Evolutionary conservation across 2,113 vertebrate genomes (phyloP).

Genomic region (Peromyscus maniculatus): DNA sequence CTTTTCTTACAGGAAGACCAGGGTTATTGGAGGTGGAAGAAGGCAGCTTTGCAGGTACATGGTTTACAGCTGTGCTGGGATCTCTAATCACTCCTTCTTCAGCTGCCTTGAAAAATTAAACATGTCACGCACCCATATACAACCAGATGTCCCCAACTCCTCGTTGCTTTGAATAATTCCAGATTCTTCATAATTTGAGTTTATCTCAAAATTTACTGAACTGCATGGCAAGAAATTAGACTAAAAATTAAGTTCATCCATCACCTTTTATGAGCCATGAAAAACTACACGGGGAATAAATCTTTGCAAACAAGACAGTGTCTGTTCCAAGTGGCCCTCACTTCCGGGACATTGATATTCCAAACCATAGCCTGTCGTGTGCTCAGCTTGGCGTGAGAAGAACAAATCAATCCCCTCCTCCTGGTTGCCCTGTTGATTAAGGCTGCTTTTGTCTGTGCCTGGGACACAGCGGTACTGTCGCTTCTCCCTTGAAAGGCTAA

Average conservation of each 20-base stretch:
- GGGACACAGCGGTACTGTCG: neutral
- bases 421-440: slow-evolving; percentile 81
- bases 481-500: slow-evolving; percentile 55
- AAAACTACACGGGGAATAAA: slow-evolving; percentile 87
- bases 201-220: slow-evolving; percentile 88
- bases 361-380: slow-evolving; percentile 78
- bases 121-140: neutral
- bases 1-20: slow-evolving; percentile 13
- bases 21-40: slow-evolving; percentile 3
- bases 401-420: slow-evolving; percentile 80
- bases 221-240: slow-evolving; percentile 89
- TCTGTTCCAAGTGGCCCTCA: slow-evolving; percentile 80
- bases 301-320: slow-evolving; percentile 83
- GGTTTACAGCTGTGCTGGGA: neutral
- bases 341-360: slow-evolving; percentile 82
- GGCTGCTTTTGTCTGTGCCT: slow-evolving; percentile 52
- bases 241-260: slow-evolving; percentile 91
- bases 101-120: slow-evolving; percentile 63
- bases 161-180: slow-evolving; percentile 81
- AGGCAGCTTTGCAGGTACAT: slow-evolving; percentile 6
- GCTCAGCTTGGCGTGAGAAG: slow-evolving; percentile 75
- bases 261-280: slow-evolving; percentile 91
- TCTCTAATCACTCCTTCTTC: slow-evolving; percentile 34
- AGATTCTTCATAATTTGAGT: slow-evolving; percentile 86
- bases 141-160: slow-evolving; percentile 49